phyloP scores from a whole-genome alignment of 2,113 vertebrate genomes.

The Sciurus niger region DNA sequence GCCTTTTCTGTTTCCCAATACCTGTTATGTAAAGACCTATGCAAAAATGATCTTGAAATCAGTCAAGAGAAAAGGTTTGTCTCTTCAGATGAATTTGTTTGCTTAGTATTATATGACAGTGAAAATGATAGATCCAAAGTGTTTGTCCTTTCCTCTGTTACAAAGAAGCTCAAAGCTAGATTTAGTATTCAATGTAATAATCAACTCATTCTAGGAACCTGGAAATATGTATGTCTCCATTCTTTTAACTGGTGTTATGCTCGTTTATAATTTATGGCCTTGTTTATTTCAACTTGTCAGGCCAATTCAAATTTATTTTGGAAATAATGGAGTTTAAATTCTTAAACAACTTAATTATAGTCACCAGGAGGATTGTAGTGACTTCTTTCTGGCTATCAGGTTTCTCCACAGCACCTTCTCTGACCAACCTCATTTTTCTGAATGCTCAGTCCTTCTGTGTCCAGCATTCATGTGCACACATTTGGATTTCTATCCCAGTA shows the following conservation, averaged over 20 bases:
- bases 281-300: slow-evolving; percentile 31
- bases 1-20: slow-evolving; percentile 8
- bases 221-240: slow-evolving; percentile 6
- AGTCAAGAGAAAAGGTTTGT: slow-evolving; percentile 51
- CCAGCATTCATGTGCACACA: neutral
- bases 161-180: slow-evolving; percentile 55
- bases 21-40: slow-evolving; percentile 49
- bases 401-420: slow-evolving; percentile 11
- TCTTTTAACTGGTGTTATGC: slow-evolving; percentile 58
- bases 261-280: slow-evolving; percentile 35
- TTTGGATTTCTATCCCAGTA: slow-evolving; percentile 1
- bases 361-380: neutral
- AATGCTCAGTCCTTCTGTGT: neutral
- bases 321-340: slow-evolving; percentile 4
- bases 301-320: slow-evolving; percentile 64
- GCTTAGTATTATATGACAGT: slow-evolving; percentile 60
- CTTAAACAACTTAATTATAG: slow-evolving; percentile 30
- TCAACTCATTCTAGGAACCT: slow-evolving; percentile 18
- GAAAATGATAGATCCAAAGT: slow-evolving; percentile 35
- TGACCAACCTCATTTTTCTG: slow-evolving; percentile 29
- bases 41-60: slow-evolving; percentile 64
- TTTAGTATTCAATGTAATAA: neutral
- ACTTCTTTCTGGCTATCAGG: slow-evolving; percentile 10
- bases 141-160: slow-evolving; percentile 40
- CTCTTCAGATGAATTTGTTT: slow-evolving; percentile 55